Conservation (phyloP, 2,113 vertebrate genomes). For the Bothrops jararaca region DNA sequence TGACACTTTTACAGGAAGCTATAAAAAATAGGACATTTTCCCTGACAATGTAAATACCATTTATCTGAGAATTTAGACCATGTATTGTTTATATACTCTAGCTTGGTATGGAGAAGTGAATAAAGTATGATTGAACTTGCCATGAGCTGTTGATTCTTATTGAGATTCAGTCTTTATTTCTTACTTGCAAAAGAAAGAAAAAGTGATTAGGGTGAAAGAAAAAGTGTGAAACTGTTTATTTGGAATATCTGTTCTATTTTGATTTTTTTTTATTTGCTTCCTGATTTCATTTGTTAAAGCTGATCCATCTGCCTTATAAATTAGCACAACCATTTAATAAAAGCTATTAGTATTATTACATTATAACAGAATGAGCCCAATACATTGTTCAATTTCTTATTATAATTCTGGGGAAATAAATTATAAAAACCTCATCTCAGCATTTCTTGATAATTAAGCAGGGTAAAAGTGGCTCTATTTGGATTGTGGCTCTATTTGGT, state of each 20-base stretch:
- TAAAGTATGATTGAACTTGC: not conserved
- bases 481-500: conserved; percentile 66
- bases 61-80: not conserved
- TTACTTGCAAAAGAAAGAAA: not conserved
- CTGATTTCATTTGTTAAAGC: not conserved
- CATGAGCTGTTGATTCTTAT: conserved; percentile 4
- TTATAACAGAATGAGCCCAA: not conserved
- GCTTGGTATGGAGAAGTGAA: not conserved
- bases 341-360: not conserved
- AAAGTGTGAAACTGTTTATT: not conserved
- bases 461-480: conserved; percentile 45
- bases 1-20: not conserved
- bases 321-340: not conserved
- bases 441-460: conserved; percentile 35
- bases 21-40: not conserved
- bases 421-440: not conserved
- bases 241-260: not conserved
- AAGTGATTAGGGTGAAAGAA: not conserved
- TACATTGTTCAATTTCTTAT: not conserved
- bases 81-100: not conserved
- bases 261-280: not conserved
- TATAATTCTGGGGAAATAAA: conserved; percentile 19
- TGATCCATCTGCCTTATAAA: rapidly evolving
- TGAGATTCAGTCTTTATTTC: conserved; percentile 2
- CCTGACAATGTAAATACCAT: conserved; percentile 12